phyloP scores from a whole-genome alignment of 2,888 invertebrate species.

The Lomographa bimaculata region DNA sequence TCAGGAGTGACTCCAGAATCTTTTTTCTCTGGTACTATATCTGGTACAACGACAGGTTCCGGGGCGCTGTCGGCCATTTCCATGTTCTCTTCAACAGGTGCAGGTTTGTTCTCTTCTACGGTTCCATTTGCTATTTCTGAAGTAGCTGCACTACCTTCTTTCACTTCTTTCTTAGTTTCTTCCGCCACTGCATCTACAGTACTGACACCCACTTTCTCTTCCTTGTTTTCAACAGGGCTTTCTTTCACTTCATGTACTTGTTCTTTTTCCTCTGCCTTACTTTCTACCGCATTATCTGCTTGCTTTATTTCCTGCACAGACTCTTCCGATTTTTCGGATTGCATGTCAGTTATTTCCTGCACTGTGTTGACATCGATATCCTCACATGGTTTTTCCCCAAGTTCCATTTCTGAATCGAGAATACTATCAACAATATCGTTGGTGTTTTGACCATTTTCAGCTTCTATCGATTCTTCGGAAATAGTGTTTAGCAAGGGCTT shows the following conservation, averaged over 20 bases:
- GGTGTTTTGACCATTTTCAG: constrained; percentile 58
- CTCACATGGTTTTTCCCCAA: constrained; percentile 58
- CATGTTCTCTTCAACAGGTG: constrained; percentile 3
- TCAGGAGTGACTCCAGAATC: constrained; percentile 1
- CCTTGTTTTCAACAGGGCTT: constrained; percentile 1
- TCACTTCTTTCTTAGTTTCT: background rate
- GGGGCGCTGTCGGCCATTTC: background rate
- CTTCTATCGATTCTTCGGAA: constrained; percentile 67
- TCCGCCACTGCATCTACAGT: background rate
- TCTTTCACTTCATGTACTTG: constrained; percentile 21
- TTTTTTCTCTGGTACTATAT: constrained; percentile 1
- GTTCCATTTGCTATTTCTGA: constrained; percentile 11
- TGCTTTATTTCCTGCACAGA: constrained; percentile 9
- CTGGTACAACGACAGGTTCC: background rate
- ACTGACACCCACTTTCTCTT: constrained; percentile 1
- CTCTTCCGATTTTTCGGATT: constrained; percentile 32
- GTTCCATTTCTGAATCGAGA: constrained; percentile 66
- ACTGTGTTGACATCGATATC: constrained; percentile 48
- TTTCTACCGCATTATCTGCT: constrained; percentile 24
- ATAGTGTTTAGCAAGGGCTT: constrained; percentile 67
- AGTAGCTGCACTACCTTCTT: background rate
- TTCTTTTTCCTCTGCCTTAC: constrained; percentile 27
- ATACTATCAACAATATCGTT: constrained; percentile 72
- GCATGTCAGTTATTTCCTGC: constrained; percentile 41
- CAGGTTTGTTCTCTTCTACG: background rate